These are phyloP conservation scores for Bombus polaris DNA, from an alignment of 1,140 invertebrate species.

Conservation along the genomic window DNA sequence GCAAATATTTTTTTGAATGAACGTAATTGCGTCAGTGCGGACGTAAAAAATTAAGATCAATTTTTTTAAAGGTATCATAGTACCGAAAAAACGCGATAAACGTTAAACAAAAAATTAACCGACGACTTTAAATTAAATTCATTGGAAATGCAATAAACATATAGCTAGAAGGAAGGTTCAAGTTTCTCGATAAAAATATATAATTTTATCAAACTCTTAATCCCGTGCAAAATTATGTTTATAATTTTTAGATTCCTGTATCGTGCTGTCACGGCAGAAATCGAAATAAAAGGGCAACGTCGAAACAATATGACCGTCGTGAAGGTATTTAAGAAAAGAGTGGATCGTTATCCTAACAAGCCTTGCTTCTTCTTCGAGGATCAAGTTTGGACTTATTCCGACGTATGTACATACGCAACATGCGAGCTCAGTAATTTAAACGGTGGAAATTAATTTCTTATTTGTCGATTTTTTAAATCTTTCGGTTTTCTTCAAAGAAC, in stretches of 20 bases:
- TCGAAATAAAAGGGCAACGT: slow-evolving; percentile 82
- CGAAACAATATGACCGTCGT: slow-evolving; percentile 85
- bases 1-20: background rate
- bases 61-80: background rate
- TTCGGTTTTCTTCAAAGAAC: too few species aligned
- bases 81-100: background rate
- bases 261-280: slow-evolving; percentile 82
- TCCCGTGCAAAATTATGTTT: background rate
- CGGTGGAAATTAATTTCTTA: too few species aligned
- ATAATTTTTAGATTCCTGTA: slow-evolving; percentile 83
- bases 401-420: slow-evolving; percentile 80
- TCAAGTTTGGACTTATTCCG: slow-evolving; percentile 87
- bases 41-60: background rate
- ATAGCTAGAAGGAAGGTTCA: too few species aligned
- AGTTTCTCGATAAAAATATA: background rate
- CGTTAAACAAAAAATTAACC: too few species aligned
- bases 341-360: slow-evolving; percentile 84
- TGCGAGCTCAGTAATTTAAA: background rate
- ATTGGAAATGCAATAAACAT: too few species aligned
- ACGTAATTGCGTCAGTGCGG: background rate
- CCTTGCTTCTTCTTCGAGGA: slow-evolving; percentile 88
- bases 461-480: too few species aligned
- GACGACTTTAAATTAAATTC: too few species aligned
- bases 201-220: background rate
- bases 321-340: slow-evolving; percentile 84